Evolutionary conservation across 2,888 invertebrate species (phyloP), one percentile per base, ranked within the genome.

Genomic region (Chrysomela aeneicollis): DNA sequence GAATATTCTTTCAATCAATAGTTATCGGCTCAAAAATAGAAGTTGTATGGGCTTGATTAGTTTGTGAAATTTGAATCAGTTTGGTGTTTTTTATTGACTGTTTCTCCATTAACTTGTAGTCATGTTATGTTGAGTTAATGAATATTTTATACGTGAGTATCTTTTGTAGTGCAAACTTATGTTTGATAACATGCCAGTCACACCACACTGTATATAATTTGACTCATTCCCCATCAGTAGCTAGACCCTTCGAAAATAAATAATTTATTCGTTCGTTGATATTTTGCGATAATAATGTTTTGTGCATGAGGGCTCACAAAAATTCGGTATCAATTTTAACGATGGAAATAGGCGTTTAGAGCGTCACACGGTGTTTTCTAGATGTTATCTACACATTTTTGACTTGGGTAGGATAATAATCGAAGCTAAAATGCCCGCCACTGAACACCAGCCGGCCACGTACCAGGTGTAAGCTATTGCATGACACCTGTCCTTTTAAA

Each of bases 401-500:
- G 64, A 61, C 61, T 62, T 17, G 59, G 59, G 67, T 63, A 67
- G 70, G 42, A 68, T 71, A 68, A 66, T 69, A 65, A 64, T 65
- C 63, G 61, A 69, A 70, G 64, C 65, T 59, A 68, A 70, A 68
- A 69, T 64, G 70, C 66, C 69, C 72, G 72, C 71, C 73, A 68
- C 67, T 74, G 73, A 67, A 66, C 72, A 68, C 61, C 68, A 80
- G 79, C 80, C 81, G 80, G 80, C 80, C 72, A 76, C 76, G 74
- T 75, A 79, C 81, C 81, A 81, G 81, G 81, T 81, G 81, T 80
- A 79, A 77, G 74, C 74, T 74, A 76, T 76, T 72, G 71, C 74
- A 72, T 74, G 79, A 79, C 81, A 80, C 80, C 80, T 81, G 80
- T 80, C 80, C 78, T 74, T 76, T 77, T 76, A 77, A 80, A 79